Conservation (phyloP, 2,797 vertebrate species). For the Pseudochirops cupreus region DNA sequence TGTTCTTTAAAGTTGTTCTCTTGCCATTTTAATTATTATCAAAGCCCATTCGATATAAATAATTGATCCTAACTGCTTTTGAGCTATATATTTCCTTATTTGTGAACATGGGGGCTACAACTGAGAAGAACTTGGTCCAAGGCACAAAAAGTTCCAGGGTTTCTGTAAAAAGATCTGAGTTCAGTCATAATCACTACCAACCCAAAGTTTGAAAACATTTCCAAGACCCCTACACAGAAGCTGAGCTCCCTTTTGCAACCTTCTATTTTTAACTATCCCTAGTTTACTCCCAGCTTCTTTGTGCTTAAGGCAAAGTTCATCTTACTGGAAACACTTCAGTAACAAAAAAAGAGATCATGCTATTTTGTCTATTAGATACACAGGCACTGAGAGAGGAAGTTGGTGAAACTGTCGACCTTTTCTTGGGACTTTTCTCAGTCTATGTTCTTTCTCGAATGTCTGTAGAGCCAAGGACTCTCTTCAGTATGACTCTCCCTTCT, state of each 20-base stretch:
- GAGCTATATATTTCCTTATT: background rate
- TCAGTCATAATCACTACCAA: background rate
- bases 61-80: background rate
- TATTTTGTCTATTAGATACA: background rate
- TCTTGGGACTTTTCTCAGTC: background rate
- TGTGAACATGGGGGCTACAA: background rate
- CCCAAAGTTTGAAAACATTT: background rate
- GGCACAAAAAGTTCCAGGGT: background rate
- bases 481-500: background rate
- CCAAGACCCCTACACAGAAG: background rate
- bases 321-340: background rate
- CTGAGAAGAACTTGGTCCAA: background rate
- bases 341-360: background rate
- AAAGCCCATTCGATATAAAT: background rate
- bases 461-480: background rate
- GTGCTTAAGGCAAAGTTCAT: background rate
- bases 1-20: background rate
- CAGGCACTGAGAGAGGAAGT: background rate
- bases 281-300: background rate
- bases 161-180: background rate
- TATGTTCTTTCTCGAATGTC: background rate
- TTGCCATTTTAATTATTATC: background rate
- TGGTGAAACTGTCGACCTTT: background rate
- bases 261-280: background rate
- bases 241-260: background rate